These are phyloP conservation scores for Poecilia latipinna DNA, from an alignment of 2,113 vertebrate species.

Conservation along the genomic window DNA sequence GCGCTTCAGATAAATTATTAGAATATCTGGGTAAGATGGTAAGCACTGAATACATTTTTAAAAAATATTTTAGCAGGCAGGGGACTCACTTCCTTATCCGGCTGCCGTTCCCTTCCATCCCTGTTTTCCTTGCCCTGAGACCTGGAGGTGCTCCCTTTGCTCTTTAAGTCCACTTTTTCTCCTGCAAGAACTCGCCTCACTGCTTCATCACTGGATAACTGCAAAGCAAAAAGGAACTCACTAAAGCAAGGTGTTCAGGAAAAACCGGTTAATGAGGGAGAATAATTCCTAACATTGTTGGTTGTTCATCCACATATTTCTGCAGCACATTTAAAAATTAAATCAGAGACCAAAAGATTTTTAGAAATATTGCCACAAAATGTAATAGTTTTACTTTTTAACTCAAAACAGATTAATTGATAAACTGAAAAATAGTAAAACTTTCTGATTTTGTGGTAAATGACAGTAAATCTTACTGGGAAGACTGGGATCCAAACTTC, in stretches of 20 bases:
- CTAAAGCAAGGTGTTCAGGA: neutral
- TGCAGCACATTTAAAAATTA: no score
- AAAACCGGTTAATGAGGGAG: neutral
- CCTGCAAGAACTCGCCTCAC: constrained; percentile 89
- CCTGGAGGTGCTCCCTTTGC: constrained; percentile 78
- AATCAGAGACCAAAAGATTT: no score
- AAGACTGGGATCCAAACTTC: no score
- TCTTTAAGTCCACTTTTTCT: constrained; percentile 84
- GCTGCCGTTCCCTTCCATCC: constrained; percentile 65
- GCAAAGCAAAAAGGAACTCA: neutral
- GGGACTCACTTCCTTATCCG: constrained; percentile 80
- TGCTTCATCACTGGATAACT: constrained; percentile 93
- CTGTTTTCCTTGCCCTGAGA: constrained; percentile 84
- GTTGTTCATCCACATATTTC: no score
- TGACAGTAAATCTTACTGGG: no score
- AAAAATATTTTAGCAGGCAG: neutral
- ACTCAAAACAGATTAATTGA: no score
- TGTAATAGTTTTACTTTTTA: no score
- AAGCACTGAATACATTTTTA: neutral
- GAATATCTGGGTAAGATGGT: neutral
- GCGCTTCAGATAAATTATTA: neutral
- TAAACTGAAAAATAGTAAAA: no score
- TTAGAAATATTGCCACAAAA: no score
- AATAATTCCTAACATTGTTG: no score
- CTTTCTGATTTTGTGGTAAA: no score